phyloP scores from a whole-genome alignment of 1,140 invertebrate species.

The Cotesia vestalis region DNA sequence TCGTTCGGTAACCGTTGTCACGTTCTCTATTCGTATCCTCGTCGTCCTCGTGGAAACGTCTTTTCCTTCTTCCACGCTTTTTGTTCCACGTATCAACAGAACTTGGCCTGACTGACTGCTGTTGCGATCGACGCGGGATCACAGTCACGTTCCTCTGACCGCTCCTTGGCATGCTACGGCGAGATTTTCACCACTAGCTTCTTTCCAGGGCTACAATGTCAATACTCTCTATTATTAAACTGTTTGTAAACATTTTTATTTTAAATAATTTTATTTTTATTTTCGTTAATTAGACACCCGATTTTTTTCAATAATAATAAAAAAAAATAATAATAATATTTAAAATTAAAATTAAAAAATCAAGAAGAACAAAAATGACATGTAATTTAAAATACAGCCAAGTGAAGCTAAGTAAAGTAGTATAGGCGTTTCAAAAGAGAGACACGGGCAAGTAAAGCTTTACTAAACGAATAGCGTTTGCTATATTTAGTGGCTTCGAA shows the following conservation, averaged over 20 bases:
- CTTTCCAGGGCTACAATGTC: slow-evolving; percentile 34
- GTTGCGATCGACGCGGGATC: slow-evolving; percentile 38
- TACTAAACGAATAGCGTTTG: slow-evolving; percentile 33
- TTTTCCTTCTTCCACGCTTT: slow-evolving; percentile 36
- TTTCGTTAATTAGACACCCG: too few species aligned
- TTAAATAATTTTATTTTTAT: not conserved
- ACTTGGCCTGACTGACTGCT: slow-evolving; percentile 17
- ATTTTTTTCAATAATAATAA: too few species aligned
- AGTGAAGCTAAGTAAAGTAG: slow-evolving; percentile 15
- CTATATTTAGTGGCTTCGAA: slow-evolving; percentile 44
- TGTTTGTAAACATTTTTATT: not conserved
- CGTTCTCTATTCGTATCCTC: slow-evolving; percentile 36
- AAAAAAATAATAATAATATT: too few species aligned
- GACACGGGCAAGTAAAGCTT: slow-evolving; percentile 2
- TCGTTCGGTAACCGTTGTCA: not conserved
- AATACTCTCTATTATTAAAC: not conserved
- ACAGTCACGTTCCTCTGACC: slow-evolving; percentile 36
- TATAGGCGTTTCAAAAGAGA: not conserved
- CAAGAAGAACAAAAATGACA: too few species aligned
- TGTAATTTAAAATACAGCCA: not conserved
- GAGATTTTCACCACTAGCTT: slow-evolving; percentile 38
- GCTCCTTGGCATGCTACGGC: slow-evolving; percentile 43
- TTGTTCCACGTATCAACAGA: slow-evolving; percentile 30
- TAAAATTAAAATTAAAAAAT: too few species aligned
- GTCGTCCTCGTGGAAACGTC: slow-evolving; percentile 46